Percentiles rank a stretch among this genome's conserved stretches.
Evolutionary conservation across 1,140 invertebrate genomes (phyloP).

Genomic region (Acromyrmex echinatior): DNA sequence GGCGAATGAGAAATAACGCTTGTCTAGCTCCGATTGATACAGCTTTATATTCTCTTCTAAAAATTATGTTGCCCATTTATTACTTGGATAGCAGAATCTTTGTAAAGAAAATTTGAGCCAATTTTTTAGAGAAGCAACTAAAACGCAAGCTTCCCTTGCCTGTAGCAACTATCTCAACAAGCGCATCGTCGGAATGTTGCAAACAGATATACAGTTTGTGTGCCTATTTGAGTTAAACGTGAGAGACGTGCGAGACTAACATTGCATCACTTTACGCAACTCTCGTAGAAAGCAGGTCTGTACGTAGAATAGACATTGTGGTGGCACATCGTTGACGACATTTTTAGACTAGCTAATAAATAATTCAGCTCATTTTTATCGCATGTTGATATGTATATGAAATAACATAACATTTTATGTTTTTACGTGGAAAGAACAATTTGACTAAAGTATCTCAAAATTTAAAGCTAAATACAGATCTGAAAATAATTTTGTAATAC

Average conservation of each 20-base stretch:
- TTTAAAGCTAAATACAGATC: no score
- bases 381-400: neutral
- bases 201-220: neutral
- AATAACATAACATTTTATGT: neutral
- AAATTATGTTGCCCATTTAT: slow-evolving; percentile 33
- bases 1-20: slow-evolving; percentile 24
- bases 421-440: no score
- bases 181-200: neutral
- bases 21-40: slow-evolving; percentile 5
- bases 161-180: neutral
- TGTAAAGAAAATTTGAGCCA: slow-evolving; percentile 28
- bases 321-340: neutral
- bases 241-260: slow-evolving; percentile 17
- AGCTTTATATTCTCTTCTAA: slow-evolving; percentile 25
- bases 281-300: slow-evolving; percentile 1
- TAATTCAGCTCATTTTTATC: neutral
- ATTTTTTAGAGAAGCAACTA: slow-evolving; percentile 31
- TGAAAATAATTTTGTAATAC: no score
- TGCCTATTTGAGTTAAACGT: slow-evolving; percentile 22
- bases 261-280: slow-evolving; percentile 53
- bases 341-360: slow-evolving; percentile 13
- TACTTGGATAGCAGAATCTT: slow-evolving; percentile 7
- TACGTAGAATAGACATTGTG: neutral
- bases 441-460: no score
- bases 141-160: neutral